These are phyloP conservation scores for Phoenicopterus ruber DNA, from an alignment of 2,113 vertebrate species.

Conservation along the genomic window DNA sequence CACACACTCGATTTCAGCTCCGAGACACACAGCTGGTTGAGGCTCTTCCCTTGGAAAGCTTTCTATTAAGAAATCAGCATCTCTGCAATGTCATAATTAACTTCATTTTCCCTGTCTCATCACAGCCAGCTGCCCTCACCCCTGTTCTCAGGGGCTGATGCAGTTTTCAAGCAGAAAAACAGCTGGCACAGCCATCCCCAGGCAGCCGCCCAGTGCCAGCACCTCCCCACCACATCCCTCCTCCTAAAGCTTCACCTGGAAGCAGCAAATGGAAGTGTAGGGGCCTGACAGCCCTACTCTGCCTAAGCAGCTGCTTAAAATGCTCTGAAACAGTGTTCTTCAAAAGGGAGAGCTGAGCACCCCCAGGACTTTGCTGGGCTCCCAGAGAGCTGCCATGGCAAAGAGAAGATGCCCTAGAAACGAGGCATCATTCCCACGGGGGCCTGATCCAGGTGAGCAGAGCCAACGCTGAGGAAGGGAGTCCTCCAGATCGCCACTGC, in stretches of 20 bases:
- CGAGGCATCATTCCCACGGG: fast-evolving
- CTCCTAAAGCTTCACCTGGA: neutral
- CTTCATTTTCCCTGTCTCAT: neutral
- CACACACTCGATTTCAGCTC: neutral
- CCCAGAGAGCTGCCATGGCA: neutral
- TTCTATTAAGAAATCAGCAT: neutral
- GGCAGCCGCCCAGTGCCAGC: neutral
- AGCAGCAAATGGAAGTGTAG: neutral
- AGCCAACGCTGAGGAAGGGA: neutral
- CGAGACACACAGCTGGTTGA: neutral
- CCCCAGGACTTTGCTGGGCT: neutral
- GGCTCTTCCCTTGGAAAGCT: neutral
- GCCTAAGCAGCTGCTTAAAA: neutral
- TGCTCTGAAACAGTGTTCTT: neutral
- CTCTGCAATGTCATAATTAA: neutral
- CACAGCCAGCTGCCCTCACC: neutral
- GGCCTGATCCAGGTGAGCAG: neutral
- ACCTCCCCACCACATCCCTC: neutral
- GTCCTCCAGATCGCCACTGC: neutral
- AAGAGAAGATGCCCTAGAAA: neutral
- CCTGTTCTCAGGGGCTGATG: neutral
- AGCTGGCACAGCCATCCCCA: neutral
- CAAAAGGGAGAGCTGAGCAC: neutral
- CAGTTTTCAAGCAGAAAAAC: neutral
- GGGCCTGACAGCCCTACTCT: neutral